Percentiles rank a stretch among this genome's conserved stretches.
Evolutionary conservation across 2,113 vertebrate species (phyloP).

Genomic region (Brachionichthys hirsutus): DNA sequence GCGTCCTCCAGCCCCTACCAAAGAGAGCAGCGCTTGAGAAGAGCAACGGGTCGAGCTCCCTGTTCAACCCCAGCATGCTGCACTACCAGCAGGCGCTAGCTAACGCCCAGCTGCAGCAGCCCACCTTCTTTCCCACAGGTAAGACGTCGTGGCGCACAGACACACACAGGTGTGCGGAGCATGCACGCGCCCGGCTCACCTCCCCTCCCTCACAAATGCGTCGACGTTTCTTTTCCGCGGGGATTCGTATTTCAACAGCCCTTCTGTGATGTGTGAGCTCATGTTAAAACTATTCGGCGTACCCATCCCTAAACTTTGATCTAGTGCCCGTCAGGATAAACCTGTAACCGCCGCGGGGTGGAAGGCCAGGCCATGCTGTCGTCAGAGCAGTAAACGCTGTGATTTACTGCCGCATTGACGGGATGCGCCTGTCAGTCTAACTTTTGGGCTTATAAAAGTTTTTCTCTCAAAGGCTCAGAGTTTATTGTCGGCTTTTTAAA

Average conservation of each 20-base stretch:
- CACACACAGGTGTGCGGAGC: background rate
- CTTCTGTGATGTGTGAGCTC: background rate
- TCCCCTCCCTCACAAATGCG: background rate
- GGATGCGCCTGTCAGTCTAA: constrained; percentile 26
- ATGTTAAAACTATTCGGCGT: constrained; percentile 8
- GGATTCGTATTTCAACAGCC: background rate
- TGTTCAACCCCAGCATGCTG: constrained; percentile 96
- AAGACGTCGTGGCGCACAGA: constrained; percentile 31
- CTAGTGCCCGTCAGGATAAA: background rate
- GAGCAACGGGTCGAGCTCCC: constrained; percentile 88
- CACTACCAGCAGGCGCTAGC: constrained; percentile 98
- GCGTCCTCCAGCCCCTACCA: constrained; percentile 97
- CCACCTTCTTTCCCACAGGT: constrained; percentile 97
- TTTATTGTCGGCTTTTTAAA: background rate
- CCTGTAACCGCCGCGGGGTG: too few species aligned
- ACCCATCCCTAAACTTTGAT: constrained; percentile 33
- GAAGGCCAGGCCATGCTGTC: too few species aligned
- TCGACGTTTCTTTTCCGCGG: background rate
- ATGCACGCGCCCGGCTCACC: constrained; percentile 10
- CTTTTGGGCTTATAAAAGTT: background rate
- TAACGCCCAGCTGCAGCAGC: constrained; percentile 93
- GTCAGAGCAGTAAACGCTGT: constrained; percentile 22
- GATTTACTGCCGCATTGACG: constrained; percentile 24
- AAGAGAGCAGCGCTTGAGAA: constrained; percentile 99
- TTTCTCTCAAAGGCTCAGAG: too few species aligned